Evolutionary conservation across 1,140 invertebrate species (phyloP), one percentile per base, ranked within the genome.

Genomic region (Galleria mellonella): DNA sequence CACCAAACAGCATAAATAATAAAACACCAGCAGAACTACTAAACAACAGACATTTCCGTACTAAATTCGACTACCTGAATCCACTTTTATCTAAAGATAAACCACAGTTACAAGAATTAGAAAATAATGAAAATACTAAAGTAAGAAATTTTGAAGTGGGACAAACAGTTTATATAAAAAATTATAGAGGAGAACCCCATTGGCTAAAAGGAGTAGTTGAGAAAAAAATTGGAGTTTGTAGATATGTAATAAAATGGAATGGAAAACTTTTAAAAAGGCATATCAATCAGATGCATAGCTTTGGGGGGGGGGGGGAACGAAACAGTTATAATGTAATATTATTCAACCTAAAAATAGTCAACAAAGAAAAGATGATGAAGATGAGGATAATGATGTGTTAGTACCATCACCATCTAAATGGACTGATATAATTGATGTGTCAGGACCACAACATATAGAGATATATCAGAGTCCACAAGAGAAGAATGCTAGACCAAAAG

Each of bases 21-120:
- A 35, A 35, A 35, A 35, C 32, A 4, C 32, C 32, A 14, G 32
- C 32, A 10, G 32, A 35, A 35, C 14, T 35, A 35, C 14, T 35
- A 1, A 35, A 17, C 14, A 35, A 35, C 11, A 35, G 32, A 13
- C 32, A 11, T 35, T 35, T 35, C 32, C 10, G 11, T 13, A 35
- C 32, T 14, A 35, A 35, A 14, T 35, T 14, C 14, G 10, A 35
- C 32, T 35, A 31, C 30, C 30, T 31, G 30, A 31, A 31, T 31
- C 30, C 30, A 31, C 30, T 31, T 31, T 31, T 10, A 29, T 32
- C 5, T 11, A 32, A 32, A 32, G 32, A 32, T 32, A 32, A 32
- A 9, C 32, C 32, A 32, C 32, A 32, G 10, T 11, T 32, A n/a
- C 9, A 32, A 1, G 32, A 32, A 32, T 9, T n/a, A 32, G 32